Evolutionary conservation across 92 coral and sea anemone genomes (phyloP).

Genomic region (Bergia puertoricense): DNA sequence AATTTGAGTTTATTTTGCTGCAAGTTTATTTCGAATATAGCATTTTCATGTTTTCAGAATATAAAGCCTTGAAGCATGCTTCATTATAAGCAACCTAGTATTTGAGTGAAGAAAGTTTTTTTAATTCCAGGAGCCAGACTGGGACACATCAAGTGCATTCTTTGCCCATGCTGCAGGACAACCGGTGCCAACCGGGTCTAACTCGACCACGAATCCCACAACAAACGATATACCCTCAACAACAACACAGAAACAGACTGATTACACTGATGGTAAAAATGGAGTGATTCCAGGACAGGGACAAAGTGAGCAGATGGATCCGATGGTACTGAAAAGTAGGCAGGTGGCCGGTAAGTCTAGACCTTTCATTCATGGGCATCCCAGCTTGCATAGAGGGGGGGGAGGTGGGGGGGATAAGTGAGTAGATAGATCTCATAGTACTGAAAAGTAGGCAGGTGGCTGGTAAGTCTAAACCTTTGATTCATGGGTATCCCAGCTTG

Average conservation of each 20-base stretch:
- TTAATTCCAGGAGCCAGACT: conserved; percentile 73
- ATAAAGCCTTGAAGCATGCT: no score
- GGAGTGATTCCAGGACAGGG: conserved; percentile 44
- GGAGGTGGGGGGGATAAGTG: neutral
- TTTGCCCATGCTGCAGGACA: conserved; percentile 94
- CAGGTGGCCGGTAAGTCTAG: conserved; percentile 88
- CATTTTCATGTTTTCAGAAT: no score
- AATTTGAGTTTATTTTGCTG: no score
- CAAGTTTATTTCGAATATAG: no score
- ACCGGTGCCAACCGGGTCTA: conserved; percentile 50
- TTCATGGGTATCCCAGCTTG: neutral
- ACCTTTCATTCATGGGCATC: neutral
- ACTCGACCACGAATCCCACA: conserved; percentile 36
- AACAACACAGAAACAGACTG: conserved; percentile 52
- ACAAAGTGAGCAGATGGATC: conserved; percentile 75
- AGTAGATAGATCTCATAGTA: conserved; percentile 81
- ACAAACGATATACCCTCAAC: conserved; percentile 41
- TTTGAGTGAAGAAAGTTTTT: neutral
- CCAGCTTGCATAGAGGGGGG: neutral
- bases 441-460: conserved; percentile 94
- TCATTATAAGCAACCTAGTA: no score
- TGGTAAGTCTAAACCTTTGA: conserved; percentile 55
- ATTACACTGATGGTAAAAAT: conserved; percentile 45
- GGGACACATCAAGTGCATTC: conserved; percentile 99
- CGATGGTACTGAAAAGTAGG: conserved; percentile 84